phyloP scores from a whole-genome alignment of 2,113 vertebrate species.

The Oenanthe oenanthe region DNA sequence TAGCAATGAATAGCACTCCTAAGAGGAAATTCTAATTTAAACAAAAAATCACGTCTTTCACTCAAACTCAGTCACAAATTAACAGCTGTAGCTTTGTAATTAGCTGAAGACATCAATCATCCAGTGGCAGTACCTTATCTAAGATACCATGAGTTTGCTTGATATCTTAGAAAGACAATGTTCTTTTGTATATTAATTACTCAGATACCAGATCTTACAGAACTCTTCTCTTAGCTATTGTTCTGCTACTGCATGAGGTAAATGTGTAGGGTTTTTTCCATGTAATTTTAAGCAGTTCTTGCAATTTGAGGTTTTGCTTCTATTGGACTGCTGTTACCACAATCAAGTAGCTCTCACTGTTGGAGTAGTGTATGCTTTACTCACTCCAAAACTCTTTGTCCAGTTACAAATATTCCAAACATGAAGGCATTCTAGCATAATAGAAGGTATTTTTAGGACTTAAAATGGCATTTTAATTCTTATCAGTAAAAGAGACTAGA shows the following conservation, averaged over 20 bases:
- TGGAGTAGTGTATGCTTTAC: background rate
- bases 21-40: background rate
- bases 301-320: background rate
- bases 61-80: background rate
- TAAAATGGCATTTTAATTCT: background rate
- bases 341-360: background rate
- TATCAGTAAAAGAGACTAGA: background rate
- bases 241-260: background rate
- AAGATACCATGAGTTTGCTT: background rate
- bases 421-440: background rate
- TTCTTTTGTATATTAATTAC: background rate
- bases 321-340: background rate
- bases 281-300: background rate
- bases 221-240: background rate
- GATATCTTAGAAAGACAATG: background rate
- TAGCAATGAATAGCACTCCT: background rate
- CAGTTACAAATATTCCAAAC: background rate
- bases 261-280: background rate
- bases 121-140: background rate
- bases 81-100: background rate
- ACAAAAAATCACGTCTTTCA: background rate
- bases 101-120: background rate
- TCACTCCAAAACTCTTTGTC: background rate
- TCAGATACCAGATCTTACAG: background rate
- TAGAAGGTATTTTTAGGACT: background rate